Evolutionary conservation across 2,888 invertebrate genomes (phyloP), one percentile per base, ranked within the genome.

Genomic region (Chironomus riparius): DNA sequence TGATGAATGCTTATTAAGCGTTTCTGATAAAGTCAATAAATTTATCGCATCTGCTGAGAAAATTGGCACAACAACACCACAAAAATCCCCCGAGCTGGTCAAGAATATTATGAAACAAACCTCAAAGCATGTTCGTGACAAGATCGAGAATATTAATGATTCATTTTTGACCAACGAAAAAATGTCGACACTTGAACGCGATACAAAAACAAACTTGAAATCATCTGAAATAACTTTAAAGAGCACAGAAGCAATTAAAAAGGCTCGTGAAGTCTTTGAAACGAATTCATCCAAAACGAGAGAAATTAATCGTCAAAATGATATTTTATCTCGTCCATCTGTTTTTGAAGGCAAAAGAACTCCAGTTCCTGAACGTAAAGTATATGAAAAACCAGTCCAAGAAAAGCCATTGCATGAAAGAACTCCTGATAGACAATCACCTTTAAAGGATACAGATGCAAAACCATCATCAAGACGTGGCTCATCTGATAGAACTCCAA

Each of bases 211-310:
- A 50, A 68, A 50, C 12, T 15, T 21, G 4, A 68, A 18, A 18
- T 38, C 28, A 10, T 75, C 77, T 3, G 76, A 78, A 76, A 85
- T 86, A 7, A 83, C 84, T 21, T 79, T 88, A 28, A 85, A 87
- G 70, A 88, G 87, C 78, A 88, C 87, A 68, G 89, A 90, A 79
- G 88, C 88, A n/a, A 89, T 91, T 0, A 87, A 88, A 71, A 88
- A 89, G 82, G 91, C 91, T 0, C 91, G 90, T 82, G 89, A 88
- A 61, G 81, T 91, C 50, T 91, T 91, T 82, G 91, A 91, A 83
- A 90, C 87, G 78, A 88, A 89, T 78, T 86, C 87, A 10, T 81
- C 78, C 47, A 84, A 85, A 78, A 80, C 80, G 77, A 82, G 83
- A 73, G 87, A 87, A 79, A 7, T 61, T 0, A 28, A 61, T 1